Percentiles rank a stretch among this genome's conserved stretches.
Conservation (phyloP, 1,140 invertebrate species). For the Atopsyche davidsoni region DNA sequence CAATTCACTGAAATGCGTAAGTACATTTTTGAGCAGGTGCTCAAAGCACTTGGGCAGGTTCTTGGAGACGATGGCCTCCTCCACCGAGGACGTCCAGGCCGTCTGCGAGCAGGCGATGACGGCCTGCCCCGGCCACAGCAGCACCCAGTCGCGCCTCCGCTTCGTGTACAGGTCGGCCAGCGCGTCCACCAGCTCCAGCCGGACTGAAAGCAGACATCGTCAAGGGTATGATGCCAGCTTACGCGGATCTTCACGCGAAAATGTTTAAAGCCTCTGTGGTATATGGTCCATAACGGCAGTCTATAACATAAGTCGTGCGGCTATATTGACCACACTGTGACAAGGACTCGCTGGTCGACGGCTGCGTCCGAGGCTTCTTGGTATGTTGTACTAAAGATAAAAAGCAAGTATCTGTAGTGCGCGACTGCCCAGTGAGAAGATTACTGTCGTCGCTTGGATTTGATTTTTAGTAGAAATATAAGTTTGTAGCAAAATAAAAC, state of each 20-base stretch:
- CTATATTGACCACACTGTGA: no score
- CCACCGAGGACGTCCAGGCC: slow-evolving; percentile 57
- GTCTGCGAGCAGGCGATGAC: slow-evolving; percentile 63
- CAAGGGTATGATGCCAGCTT: slow-evolving; percentile 81
- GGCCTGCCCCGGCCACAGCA: slow-evolving; percentile 70
- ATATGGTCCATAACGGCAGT: not conserved
- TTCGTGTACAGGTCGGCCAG: slow-evolving; percentile 43
- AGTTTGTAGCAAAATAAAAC: no score
- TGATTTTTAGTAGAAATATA: no score
- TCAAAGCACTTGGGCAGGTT: slow-evolving; percentile 44
- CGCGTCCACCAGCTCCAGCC: slow-evolving; percentile 50
- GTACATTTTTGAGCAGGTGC: slow-evolving; percentile 46
- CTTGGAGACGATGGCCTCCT: slow-evolving; percentile 47
- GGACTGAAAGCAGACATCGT: slow-evolving; percentile 83
- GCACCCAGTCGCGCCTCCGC: slow-evolving; percentile 61
- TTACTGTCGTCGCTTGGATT: no score
- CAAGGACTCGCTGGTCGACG: no score
- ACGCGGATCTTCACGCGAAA: no score
- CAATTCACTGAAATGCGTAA: no score
- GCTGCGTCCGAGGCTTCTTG: no score
- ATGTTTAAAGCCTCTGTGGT: no score
- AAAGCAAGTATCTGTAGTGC: no score
- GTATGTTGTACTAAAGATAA: no score
- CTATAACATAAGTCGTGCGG: not conserved
- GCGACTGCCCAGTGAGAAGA: no score